Evolutionary conservation across 1,140 invertebrate genomes (phyloP).

Genomic region (Drosophila pandora): DNA sequence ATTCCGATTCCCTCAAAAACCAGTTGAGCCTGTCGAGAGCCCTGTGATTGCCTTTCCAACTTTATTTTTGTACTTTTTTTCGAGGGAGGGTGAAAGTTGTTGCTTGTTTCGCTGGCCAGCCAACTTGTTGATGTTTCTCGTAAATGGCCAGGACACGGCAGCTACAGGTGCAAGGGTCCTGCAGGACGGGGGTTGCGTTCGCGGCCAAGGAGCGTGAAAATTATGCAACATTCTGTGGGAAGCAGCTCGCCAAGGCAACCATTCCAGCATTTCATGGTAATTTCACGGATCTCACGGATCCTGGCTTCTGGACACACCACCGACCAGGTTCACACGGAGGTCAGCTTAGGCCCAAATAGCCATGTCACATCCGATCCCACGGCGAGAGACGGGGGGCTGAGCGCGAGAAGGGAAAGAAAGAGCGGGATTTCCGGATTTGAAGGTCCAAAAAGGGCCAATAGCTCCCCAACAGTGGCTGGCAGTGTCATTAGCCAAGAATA

Average conservation of each 20-base stretch:
- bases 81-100: constrained; percentile 29
- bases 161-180: constrained; percentile 36
- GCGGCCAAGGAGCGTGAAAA: constrained; percentile 63
- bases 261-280: constrained; percentile 63
- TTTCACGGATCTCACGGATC: constrained; percentile 51
- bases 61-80: constrained; percentile 1
- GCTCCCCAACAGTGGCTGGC: constrained; percentile 15
- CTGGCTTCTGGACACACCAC: constrained; percentile 27
- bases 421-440: constrained; percentile 67
- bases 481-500: constrained; percentile 62
- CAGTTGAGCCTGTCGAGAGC: constrained; percentile 19
- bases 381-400: neutral
- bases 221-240: constrained; percentile 66
- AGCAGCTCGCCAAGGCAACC: constrained; percentile 62
- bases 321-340: constrained; percentile 59
- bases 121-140: constrained; percentile 23
- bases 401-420: neutral
- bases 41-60: constrained; percentile 33
- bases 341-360: constrained; percentile 36
- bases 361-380: constrained; percentile 62
- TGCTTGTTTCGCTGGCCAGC: constrained; percentile 5
- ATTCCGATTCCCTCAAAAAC: constrained; percentile 17
- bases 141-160: constrained; percentile 37
- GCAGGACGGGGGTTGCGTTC: constrained; percentile 48
- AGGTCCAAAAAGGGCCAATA: constrained; percentile 54